Percentiles rank a stretch among this genome's conserved stretches.
Evolutionary conservation across 2,888 invertebrate species (phyloP).

Genomic region (Cryptus armator): DNA sequence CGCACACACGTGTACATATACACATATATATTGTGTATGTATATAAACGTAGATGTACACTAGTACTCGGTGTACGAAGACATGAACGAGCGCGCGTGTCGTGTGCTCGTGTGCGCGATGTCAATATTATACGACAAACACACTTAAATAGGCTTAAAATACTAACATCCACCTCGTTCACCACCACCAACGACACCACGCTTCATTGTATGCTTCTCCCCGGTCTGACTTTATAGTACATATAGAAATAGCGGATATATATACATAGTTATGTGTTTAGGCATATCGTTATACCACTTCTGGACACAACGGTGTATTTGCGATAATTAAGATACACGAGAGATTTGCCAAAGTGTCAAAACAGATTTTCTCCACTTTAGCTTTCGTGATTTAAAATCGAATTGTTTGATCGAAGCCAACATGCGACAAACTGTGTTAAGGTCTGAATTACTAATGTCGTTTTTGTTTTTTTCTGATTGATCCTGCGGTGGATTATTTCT

Average conservation of each 20-base stretch:
- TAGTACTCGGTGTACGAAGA: constrained; percentile 52
- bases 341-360: constrained; percentile 52
- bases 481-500: neutral
- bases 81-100: constrained; percentile 75
- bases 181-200: constrained; percentile 68
- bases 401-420: constrained; percentile 14
- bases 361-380: neutral
- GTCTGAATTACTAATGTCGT: neutral
- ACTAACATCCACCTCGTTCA: constrained; percentile 81
- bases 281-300: constrained; percentile 76
- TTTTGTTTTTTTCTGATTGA: neutral
- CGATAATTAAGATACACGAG: constrained; percentile 64
- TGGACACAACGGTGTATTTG: constrained; percentile 58
- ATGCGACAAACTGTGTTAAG: neutral
- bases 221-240: constrained; percentile 69
- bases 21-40: constrained; percentile 48
- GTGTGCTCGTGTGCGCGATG: constrained; percentile 83
- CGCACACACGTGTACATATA: constrained; percentile 48
- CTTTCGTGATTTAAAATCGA: neutral
- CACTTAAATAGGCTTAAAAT: constrained; percentile 85
- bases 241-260: constrained; percentile 65
- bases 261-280: constrained; percentile 75
- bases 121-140: constrained; percentile 85
- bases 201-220: constrained; percentile 69
- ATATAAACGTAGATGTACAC: constrained; percentile 26